A percentile compares a stretch with the other conserved stretches of the same genome.
These are phyloP conservation scores for Falco novaeseelandiae DNA, from an alignment of 2,797 vertebrate species.

Conservation along the genomic window DNA sequence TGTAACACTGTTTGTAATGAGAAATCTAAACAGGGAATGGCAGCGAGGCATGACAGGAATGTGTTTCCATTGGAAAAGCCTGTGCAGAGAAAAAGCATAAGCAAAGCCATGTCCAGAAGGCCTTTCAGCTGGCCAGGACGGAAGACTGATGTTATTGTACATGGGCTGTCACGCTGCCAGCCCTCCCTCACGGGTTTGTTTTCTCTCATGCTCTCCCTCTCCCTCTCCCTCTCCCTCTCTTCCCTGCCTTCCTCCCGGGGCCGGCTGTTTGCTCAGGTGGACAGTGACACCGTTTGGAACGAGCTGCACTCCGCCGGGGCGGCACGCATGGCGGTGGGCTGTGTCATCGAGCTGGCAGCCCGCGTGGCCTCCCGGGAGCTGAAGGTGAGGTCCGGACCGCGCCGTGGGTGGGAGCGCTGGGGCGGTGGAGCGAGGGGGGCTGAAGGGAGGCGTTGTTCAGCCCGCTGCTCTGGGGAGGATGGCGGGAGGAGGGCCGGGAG, in stretches of 20 bases:
- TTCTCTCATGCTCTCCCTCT: slow-evolving; percentile 76
- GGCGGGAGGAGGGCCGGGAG: not conserved
- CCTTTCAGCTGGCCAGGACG: slow-evolving; percentile 86
- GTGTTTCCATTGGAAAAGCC: slow-evolving; percentile 97
- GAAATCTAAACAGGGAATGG: slow-evolving; percentile 97
- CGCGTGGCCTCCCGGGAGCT: slow-evolving; percentile 87
- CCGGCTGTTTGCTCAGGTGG: slow-evolving; percentile 98
- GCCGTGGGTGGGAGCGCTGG: slow-evolving; percentile 78
- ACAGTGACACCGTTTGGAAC: slow-evolving; percentile 95
- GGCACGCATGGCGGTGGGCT: slow-evolving; percentile 87
- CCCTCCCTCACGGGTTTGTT: slow-evolving; percentile 89
- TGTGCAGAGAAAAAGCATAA: slow-evolving; percentile 82
- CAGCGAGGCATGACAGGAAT: slow-evolving; percentile 98
- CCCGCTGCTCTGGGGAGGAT: not conserved
- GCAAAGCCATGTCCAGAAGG: slow-evolving; percentile 86
- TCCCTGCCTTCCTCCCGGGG: slow-evolving; percentile 64
- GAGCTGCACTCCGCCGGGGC: slow-evolving; percentile 85
- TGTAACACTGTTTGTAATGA: slow-evolving; percentile 95
- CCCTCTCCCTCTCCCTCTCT: slow-evolving; percentile 60
- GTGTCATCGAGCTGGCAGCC: slow-evolving; percentile 88
- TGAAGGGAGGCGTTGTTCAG: not conserved
- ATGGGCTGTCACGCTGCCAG: slow-evolving; percentile 89
- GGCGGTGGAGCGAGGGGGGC: not conserved
- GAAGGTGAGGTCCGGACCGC: slow-evolving; percentile 85
- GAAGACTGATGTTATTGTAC: slow-evolving; percentile 99